phyloP scores from a whole-genome alignment of 2,113 vertebrate genomes.

The Malurus melanocephalus region DNA sequence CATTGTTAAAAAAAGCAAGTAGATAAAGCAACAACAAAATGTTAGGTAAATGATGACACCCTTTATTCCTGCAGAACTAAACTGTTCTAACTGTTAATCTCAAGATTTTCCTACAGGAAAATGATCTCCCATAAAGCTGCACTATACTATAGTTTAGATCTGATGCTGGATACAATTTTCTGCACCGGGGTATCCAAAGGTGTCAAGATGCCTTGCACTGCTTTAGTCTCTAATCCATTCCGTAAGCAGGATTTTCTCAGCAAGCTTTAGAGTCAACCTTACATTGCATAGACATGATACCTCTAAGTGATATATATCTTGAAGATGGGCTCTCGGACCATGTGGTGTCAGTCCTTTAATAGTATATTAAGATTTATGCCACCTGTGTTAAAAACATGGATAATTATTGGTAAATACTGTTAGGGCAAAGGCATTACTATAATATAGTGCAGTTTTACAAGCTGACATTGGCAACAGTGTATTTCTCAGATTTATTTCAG shows the following conservation, averaged over 20 bases:
- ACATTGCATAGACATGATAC: constrained; percentile 82
- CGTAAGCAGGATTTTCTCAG: constrained; percentile 65
- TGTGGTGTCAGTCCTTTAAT: constrained; percentile 86
- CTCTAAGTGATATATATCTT: constrained; percentile 85
- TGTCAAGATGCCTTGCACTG: constrained; percentile 54
- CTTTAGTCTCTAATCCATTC: constrained; percentile 60
- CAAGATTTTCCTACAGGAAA: constrained; percentile 38
- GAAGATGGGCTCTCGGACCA: constrained; percentile 83
- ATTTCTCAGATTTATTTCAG: constrained; percentile 51
- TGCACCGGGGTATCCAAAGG: constrained; percentile 60
- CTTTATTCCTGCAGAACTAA: constrained; percentile 35
- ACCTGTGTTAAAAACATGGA: constrained; percentile 87
- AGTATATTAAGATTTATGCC: constrained; percentile 89
- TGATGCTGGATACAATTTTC: constrained; percentile 54
- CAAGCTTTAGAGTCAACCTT: constrained; percentile 76
- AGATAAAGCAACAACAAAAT: constrained; percentile 50
- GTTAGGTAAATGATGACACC: constrained; percentile 51
- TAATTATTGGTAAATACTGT: constrained; percentile 79
- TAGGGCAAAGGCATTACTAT: constrained; percentile 76
- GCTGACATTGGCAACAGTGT: constrained; percentile 66
- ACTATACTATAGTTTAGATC: constrained; percentile 80
- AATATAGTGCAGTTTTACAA: constrained; percentile 87
- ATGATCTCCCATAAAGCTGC: constrained; percentile 78
- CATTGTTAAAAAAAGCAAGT: constrained; percentile 31
- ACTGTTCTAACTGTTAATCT: constrained; percentile 58